Percentiles rank a stretch among this genome's conserved stretches.
phyloP scores from a whole-genome alignment of 2,888 invertebrate genomes.

The Amphipoea oculea region DNA sequence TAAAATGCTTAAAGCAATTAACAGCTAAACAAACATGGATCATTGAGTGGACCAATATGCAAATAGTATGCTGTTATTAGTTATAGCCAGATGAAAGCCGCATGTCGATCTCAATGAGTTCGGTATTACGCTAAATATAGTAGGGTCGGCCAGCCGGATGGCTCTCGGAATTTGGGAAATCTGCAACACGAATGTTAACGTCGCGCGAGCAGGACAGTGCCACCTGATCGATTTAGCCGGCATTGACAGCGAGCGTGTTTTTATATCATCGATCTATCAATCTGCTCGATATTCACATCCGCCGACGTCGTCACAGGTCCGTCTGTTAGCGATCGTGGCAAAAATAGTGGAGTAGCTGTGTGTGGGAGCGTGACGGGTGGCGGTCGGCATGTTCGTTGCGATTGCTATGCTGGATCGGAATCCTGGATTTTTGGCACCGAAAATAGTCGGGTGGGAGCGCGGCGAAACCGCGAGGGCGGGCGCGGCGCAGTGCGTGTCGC shows the following conservation, averaged over 20 bases:
- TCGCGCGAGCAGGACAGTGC: constrained; percentile 62
- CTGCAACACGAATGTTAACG: constrained; percentile 62
- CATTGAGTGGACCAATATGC: constrained; percentile 30
- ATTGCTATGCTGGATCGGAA: constrained; percentile 83
- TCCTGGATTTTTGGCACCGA: constrained; percentile 90
- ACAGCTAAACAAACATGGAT: constrained; percentile 38
- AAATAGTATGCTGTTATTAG: constrained; percentile 51
- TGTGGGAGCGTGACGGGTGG: constrained; percentile 83
- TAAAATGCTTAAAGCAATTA: constrained; percentile 30
- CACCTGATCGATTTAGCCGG: constrained; percentile 65
- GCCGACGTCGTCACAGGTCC: constrained; percentile 60
- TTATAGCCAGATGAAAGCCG: constrained; percentile 60
- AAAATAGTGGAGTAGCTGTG: constrained; percentile 65
- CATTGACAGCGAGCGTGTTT: constrained; percentile 73
- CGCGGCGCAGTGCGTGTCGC: constrained; percentile 89
- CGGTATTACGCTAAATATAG: constrained; percentile 71
- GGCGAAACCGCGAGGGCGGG: constrained; percentile 82
- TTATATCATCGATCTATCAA: constrained; percentile 71
- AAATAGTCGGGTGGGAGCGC: constrained; percentile 89
- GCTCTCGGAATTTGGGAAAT: constrained; percentile 68
- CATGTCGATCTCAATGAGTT: constrained; percentile 65
- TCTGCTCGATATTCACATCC: constrained; percentile 65
- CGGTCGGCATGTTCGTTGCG: constrained; percentile 75
- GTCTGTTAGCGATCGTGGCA: constrained; percentile 65
- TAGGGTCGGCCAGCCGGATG: constrained; percentile 66